A percentile compares a stretch with the other conserved stretches of the same genome.
phyloP scores from a whole-genome alignment of 2,113 vertebrate genomes.

The Arvicanthis niloticus region DNA sequence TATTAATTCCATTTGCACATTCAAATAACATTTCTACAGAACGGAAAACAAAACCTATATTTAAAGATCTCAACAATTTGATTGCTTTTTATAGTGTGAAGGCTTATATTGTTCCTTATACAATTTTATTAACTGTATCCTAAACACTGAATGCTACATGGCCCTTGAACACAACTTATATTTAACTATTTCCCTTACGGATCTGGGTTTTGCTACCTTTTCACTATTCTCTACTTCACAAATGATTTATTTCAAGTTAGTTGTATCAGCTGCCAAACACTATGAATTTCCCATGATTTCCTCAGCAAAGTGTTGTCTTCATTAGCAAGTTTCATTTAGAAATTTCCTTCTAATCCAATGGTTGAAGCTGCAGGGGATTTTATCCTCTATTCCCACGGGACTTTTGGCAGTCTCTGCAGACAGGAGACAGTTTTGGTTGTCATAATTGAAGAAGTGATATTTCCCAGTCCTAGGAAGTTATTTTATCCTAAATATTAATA shows the following conservation, averaged over 20 bases:
- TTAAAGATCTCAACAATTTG: background rate
- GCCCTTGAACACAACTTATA: background rate
- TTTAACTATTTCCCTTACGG: background rate
- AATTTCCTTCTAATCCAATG: background rate
- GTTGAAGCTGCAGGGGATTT: background rate
- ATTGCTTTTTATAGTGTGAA: background rate
- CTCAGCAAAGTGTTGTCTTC: background rate
- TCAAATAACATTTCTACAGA: background rate
- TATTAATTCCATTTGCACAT: background rate
- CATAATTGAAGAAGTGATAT: background rate
- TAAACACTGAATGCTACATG: background rate
- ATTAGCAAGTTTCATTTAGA: background rate
- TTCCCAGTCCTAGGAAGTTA: background rate
- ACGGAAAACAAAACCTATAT: background rate
- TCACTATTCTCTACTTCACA: background rate
- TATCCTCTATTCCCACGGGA: background rate
- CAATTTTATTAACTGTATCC: background rate
- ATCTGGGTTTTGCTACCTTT: background rate
- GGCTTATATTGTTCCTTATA: background rate
- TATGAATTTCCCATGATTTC: background rate
- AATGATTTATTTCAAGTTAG: background rate
- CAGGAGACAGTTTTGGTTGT: background rate
- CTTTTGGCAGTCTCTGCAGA: background rate
- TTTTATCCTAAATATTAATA: background rate
- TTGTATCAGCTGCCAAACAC: background rate